These are phyloP conservation scores for Sebastes steindachneri DNA, from an alignment of 2,797 vertebrate genomes.

Conservation along the genomic window DNA sequence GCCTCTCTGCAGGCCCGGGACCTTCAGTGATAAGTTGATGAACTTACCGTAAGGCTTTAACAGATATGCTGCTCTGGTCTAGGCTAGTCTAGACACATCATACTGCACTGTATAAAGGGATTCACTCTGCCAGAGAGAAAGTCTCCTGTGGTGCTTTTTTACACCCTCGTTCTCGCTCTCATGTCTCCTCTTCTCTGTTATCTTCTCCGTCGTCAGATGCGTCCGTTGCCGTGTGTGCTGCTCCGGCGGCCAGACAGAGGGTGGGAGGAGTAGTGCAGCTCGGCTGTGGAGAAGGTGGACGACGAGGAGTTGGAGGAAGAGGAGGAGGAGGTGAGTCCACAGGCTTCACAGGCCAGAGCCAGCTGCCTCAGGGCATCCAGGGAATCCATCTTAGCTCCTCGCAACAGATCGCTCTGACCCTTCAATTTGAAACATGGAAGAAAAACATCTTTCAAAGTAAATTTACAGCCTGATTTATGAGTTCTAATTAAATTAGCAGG, in stretches of 20 bases:
- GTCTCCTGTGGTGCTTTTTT: neutral
- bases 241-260: constrained; percentile 64
- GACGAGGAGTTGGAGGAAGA: constrained; percentile 72
- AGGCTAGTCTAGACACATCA: constrained; percentile 19
- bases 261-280: constrained; percentile 80
- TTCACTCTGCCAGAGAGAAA: neutral
- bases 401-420: constrained; percentile 95
- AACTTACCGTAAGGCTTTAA: constrained; percentile 51
- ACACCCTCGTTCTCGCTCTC: constrained; percentile 1
- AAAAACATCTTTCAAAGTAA: no score
- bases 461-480: no score
- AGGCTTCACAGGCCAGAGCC: constrained; percentile 92
- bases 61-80: constrained; percentile 28
- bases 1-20: constrained; percentile 13
- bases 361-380: constrained; percentile 95
- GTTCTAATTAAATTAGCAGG: no score
- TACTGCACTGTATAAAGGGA: constrained; percentile 49
- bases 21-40: neutral
- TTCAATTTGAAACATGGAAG: no score
- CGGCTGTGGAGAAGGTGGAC: constrained; percentile 63
- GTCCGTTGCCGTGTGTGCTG: constrained; percentile 84
- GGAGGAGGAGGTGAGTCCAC: constrained; percentile 85
- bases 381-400: constrained; percentile 92
- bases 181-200: neutral
- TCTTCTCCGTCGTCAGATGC: constrained; percentile 65